Conservation (phyloP, 2,113 vertebrate genomes). For the Edolisoma coerulescens region DNA sequence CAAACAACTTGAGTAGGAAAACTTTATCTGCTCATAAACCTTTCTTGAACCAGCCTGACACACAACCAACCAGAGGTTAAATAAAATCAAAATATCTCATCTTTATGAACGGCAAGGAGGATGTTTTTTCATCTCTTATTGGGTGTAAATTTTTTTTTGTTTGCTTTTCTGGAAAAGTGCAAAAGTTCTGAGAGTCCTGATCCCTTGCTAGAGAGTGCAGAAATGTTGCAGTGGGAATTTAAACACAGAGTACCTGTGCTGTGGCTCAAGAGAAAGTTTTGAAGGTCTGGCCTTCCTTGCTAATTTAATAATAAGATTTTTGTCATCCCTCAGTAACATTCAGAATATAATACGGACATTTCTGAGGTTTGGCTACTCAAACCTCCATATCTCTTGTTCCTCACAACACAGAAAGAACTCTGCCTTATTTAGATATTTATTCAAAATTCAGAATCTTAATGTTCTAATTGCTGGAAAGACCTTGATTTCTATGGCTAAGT, state of each 20-base stretch:
- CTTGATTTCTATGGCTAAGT: not conserved
- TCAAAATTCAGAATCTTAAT: not conserved
- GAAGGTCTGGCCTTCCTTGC: not conserved
- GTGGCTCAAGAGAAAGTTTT: not conserved
- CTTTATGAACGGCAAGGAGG: not conserved
- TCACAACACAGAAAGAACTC: not conserved
- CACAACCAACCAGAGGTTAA: fast-evolving
- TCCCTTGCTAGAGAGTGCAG: not conserved
- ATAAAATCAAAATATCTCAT: not conserved
- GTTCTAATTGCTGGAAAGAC: not conserved
- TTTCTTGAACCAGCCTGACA: not conserved
- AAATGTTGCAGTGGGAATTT: not conserved
- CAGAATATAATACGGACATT: not conserved
- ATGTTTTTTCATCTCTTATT: not conserved
- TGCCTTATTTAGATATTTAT: not conserved
- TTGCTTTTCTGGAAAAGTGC: not conserved
- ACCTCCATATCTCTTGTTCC: not conserved
- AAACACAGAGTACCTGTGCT: too few relatives aligned
- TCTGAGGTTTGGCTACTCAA: not conserved
- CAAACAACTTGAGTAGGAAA: not conserved
- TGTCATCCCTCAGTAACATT: not conserved
- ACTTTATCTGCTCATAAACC: not conserved
- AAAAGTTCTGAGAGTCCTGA: not conserved
- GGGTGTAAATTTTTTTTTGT: not conserved
- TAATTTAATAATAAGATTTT: not conserved